These are phyloP conservation scores for Leucopsar rothschildi DNA, from an alignment of 2,113 vertebrate genomes.

Conservation along the genomic window DNA sequence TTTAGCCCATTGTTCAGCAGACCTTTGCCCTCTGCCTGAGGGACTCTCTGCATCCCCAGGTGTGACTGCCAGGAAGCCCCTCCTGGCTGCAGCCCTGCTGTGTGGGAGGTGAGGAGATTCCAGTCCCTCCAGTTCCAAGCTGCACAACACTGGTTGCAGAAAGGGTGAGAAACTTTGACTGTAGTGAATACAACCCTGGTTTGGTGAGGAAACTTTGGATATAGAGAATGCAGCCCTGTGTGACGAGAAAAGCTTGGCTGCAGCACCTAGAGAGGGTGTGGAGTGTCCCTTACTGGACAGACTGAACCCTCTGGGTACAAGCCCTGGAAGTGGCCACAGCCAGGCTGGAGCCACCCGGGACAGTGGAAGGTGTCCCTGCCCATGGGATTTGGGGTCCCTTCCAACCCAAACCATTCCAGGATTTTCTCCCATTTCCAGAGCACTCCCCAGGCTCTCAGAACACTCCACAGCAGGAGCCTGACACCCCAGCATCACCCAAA, in stretches of 20 bases:
- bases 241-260: background rate
- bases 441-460: background rate
- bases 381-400: background rate
- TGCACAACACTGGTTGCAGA: fast-evolving
- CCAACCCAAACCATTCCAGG: background rate
- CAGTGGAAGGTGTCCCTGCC: background rate
- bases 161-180: background rate
- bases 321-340: background rate
- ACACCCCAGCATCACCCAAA: background rate
- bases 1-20: fast-evolving
- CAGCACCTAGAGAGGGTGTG: background rate
- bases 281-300: background rate
- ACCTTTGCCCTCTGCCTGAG: background rate
- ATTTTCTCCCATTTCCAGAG: background rate
- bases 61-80: background rate
- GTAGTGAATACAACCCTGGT: background rate
- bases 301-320: background rate
- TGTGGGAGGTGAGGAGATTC: too few relatives aligned
- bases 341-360: background rate
- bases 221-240: background rate
- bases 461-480: background rate
- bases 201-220: background rate
- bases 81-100: background rate
- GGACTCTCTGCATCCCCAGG: background rate
- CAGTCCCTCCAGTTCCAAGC: background rate